phyloP scores from a whole-genome alignment of 2,797 vertebrate species.

The Anabacerthia variegaticeps region DNA sequence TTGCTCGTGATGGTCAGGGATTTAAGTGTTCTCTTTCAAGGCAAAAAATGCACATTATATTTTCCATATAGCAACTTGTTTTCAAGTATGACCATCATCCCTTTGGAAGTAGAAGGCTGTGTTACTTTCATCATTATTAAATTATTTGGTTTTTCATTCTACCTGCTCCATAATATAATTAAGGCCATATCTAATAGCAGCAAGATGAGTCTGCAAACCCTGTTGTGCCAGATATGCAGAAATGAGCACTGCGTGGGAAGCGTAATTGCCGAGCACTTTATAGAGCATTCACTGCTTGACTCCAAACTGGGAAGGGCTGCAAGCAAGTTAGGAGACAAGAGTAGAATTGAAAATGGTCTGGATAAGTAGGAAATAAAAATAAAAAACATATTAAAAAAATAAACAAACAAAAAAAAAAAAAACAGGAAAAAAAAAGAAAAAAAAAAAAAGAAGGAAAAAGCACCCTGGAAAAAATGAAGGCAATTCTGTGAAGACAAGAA shows the following conservation, averaged over 20 bases:
- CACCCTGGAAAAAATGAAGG: neutral
- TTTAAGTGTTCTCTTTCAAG: neutral
- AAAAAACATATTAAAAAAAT: too few relatives aligned
- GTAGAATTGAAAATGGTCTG: neutral
- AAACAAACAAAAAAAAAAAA: too few relatives aligned
- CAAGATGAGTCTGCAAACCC: neutral
- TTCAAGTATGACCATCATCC: neutral
- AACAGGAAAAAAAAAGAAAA: too few relatives aligned
- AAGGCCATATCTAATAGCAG: neutral
- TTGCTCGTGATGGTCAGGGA: neutral
- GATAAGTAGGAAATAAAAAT: neutral
- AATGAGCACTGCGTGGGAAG: neutral
- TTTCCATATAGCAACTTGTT: neutral
- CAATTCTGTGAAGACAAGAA: neutral
- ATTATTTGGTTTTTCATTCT: neutral
- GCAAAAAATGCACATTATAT: neutral
- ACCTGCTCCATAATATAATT: neutral
- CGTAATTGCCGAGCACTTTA: neutral
- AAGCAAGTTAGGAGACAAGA: neutral
- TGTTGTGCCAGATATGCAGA: neutral
- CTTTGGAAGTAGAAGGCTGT: neutral
- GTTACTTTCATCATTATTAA: neutral
- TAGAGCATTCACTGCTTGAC: neutral
- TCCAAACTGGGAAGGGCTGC: neutral
- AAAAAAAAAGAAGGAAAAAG: neutral